A percentile compares a stretch with the other conserved stretches of the same genome.
These are phyloP conservation scores for Aeoliscus strigatus DNA, from an alignment of 2,797 vertebrate genomes.

Conservation along the genomic window DNA sequence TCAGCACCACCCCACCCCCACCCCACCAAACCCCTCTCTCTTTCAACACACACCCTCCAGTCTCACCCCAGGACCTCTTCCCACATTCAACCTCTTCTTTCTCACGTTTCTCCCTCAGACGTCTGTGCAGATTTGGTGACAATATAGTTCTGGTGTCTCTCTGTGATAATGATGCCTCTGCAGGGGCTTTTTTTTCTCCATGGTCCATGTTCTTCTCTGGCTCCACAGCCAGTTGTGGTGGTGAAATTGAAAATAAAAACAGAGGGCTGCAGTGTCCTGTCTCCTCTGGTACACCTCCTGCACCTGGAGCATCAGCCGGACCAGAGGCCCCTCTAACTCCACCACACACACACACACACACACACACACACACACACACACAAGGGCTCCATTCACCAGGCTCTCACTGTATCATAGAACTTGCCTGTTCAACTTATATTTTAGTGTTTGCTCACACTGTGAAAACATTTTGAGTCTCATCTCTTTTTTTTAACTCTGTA, in stretches of 20 bases:
- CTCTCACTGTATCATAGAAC: slow-evolving; percentile 33
- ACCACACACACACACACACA: slow-evolving; percentile 22
- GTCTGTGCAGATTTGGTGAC: slow-evolving; percentile 20
- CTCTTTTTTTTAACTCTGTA: too few relatives aligned
- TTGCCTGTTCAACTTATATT: slow-evolving; percentile 43
- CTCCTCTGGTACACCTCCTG: slow-evolving; percentile 65
- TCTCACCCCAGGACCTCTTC: slow-evolving; percentile 21
- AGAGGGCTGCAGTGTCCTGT: slow-evolving; percentile 21
- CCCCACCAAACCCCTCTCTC: slow-evolving; percentile 1
- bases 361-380: slow-evolving; percentile 31
- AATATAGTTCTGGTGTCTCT: too few relatives aligned
- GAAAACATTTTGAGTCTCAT: too few relatives aligned
- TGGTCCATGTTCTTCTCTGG: slow-evolving; percentile 13
- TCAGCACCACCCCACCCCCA: slow-evolving; percentile 2
- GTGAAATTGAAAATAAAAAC: slow-evolving; percentile 1
- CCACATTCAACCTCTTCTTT: slow-evolving; percentile 20
- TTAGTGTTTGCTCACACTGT: slow-evolving; percentile 44
- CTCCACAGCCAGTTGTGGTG: slow-evolving; percentile 31
- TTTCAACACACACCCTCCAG: slow-evolving; percentile 20
- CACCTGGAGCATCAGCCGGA: slow-evolving; percentile 72
- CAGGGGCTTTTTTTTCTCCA: slow-evolving; percentile 22
- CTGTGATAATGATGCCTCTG: slow-evolving; percentile 25
- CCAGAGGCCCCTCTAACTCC: slow-evolving; percentile 41
- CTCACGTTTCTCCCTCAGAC: slow-evolving; percentile 25
- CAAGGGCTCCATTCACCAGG: slow-evolving; percentile 65